Evolutionary conservation across 1,140 invertebrate species (phyloP).

Genomic region (Drosophila nasuta): DNA sequence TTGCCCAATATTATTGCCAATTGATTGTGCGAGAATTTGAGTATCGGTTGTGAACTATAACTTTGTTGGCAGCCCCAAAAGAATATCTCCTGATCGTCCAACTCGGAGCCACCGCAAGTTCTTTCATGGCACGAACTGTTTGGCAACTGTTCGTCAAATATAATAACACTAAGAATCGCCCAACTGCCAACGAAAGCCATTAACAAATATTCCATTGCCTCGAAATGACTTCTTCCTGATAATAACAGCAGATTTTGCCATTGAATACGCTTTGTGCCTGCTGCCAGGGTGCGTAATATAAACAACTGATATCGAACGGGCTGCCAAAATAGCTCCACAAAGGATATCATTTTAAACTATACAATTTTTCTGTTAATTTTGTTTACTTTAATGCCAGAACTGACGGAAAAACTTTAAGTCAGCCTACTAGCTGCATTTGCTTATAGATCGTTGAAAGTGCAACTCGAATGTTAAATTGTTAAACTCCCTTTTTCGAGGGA

Average conservation of each 20-base stretch:
- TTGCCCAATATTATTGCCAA: not conserved
- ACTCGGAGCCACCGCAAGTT: not conserved
- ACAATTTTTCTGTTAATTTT: not conserved
- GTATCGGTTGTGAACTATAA: not conserved
- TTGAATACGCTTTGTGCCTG: not conserved
- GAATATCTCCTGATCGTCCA: not conserved
- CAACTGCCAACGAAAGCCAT: not conserved
- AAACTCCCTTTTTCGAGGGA: no score
- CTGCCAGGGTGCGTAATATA: not conserved
- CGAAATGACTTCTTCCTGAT: not conserved
- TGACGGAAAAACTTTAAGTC: not conserved
- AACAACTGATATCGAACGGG: not conserved
- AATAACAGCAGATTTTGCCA: not conserved
- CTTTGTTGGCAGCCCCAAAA: conserved; percentile 1
- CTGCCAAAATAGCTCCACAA: not conserved
- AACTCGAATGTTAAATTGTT: no score
- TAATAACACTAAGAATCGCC: not conserved
- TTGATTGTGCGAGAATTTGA: not conserved
- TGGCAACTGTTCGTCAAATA: not conserved
- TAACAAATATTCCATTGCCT: not conserved
- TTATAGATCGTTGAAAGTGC: no score
- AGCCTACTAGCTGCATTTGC: no score
- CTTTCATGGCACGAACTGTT: not conserved
- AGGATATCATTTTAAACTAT: not conserved
- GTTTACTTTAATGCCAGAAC: not conserved